These are phyloP conservation scores for Aphrophora alni DNA, from an alignment of 2,888 invertebrate genomes.

Conservation along the genomic window DNA sequence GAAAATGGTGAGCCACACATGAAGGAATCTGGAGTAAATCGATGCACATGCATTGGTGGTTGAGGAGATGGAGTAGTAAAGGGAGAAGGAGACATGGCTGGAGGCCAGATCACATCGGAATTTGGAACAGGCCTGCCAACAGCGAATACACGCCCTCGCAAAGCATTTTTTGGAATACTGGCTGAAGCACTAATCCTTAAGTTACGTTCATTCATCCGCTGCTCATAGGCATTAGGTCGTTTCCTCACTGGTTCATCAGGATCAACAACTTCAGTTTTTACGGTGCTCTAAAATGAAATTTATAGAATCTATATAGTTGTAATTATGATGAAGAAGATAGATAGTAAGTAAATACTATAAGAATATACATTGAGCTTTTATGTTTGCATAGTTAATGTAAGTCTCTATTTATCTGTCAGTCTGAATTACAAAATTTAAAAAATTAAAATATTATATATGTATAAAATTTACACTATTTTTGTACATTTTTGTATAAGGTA, in stretches of 20 bases:
- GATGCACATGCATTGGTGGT: neutral
- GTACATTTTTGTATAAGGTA: too few species aligned
- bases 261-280: neutral
- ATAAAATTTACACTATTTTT: too few species aligned
- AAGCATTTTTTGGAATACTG: neutral
- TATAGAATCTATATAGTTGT: too few species aligned
- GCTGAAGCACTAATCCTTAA: conserved; percentile 21
- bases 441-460: too few species aligned
- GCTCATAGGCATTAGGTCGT: conserved; percentile 43
- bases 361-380: too few species aligned
- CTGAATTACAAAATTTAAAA: too few species aligned
- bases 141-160: neutral
- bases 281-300: neutral
- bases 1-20: neutral
- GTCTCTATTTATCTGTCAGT: too few species aligned
- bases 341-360: too few species aligned
- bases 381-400: too few species aligned
- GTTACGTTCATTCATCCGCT: conserved; percentile 44
- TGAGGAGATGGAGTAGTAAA: neutral
- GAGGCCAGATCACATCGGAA: neutral
- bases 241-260: conserved; percentile 42
- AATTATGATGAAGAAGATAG: too few species aligned
- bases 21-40: neutral
- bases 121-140: neutral
- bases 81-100: neutral